Conservation (phyloP, 2,113 vertebrate species). For the Narcine bancroftii region DNA sequence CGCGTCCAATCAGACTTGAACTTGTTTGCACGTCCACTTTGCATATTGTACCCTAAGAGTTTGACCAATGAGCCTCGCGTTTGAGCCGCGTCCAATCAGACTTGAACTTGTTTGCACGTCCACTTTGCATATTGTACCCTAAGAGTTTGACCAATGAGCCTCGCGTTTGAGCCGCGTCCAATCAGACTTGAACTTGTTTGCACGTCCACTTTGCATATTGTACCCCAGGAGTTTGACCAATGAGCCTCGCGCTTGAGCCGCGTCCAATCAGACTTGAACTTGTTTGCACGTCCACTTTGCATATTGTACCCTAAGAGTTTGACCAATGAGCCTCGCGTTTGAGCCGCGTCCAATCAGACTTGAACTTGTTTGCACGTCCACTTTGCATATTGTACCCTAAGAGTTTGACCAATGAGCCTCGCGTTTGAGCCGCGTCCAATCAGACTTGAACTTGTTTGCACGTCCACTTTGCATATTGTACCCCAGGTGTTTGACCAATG, state of each 20-base stretch:
- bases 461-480: background rate
- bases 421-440: constrained; percentile 9
- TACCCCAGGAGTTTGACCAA: constrained; percentile 6
- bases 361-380: constrained; percentile 7
- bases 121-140: constrained; percentile 3
- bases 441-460: background rate
- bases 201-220: background rate
- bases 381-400: constrained; percentile 3
- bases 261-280: constrained; percentile 22
- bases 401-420: background rate
- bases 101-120: constrained; percentile 5
- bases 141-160: background rate
- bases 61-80: background rate
- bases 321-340: constrained; percentile 3
- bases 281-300: background rate
- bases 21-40: constrained; percentile 16
- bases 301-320: background rate
- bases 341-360: constrained; percentile 1
- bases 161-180: constrained; percentile 1
- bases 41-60: background rate
- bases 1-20: constrained; percentile 13
- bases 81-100: constrained; percentile 11
- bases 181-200: constrained; percentile 11
- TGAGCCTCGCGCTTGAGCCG: background rate
- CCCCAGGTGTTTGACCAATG: constrained; percentile 9